Evolutionary conservation across 2,113 vertebrate genomes (phyloP).

Genomic region (Chaetura pelagica): DNA sequence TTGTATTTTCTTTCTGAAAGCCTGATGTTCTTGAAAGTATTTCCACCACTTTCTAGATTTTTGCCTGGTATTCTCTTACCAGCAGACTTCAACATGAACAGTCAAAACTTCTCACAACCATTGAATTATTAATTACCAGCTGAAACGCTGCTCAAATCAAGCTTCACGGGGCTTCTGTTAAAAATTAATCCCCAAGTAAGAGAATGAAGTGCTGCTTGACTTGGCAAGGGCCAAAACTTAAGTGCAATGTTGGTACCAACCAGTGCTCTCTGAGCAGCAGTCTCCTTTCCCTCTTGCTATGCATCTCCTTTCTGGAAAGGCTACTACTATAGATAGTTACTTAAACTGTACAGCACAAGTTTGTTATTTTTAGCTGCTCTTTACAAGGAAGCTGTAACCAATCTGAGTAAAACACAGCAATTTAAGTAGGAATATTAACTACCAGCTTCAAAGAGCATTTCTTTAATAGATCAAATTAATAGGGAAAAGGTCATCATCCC

Average conservation of each 20-base stretch:
- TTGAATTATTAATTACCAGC: neutral
- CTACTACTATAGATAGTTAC: slow-evolving; percentile 46
- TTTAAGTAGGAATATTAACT: slow-evolving; percentile 62
- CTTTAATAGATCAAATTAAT: slow-evolving; percentile 67
- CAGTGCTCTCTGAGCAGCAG: accelerated
- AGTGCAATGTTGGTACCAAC: neutral
- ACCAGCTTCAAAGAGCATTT: slow-evolving; percentile 41
- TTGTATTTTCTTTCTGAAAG: neutral
- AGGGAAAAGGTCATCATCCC: slow-evolving; percentile 51
- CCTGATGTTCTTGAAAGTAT: neutral
- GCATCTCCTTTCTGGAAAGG: slow-evolving; percentile 34
- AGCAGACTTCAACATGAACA: neutral
- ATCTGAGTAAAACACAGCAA: slow-evolving; percentile 55
- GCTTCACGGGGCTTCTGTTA: neutral
- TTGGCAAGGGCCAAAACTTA: neutral
- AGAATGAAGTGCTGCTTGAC: neutral
- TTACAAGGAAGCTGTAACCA: slow-evolving; percentile 65
- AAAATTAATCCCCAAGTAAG: neutral
- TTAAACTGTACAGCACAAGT: slow-evolving; percentile 43
- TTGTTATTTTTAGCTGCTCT: slow-evolving; percentile 60
- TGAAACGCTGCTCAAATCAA: neutral
- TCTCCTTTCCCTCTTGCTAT: neutral
- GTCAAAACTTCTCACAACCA: neutral
- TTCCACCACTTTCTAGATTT: neutral
- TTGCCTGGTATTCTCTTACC: neutral